Evolutionary conservation across 2,113 vertebrate genomes (phyloP).

Genomic region (Centropus unirufus): DNA sequence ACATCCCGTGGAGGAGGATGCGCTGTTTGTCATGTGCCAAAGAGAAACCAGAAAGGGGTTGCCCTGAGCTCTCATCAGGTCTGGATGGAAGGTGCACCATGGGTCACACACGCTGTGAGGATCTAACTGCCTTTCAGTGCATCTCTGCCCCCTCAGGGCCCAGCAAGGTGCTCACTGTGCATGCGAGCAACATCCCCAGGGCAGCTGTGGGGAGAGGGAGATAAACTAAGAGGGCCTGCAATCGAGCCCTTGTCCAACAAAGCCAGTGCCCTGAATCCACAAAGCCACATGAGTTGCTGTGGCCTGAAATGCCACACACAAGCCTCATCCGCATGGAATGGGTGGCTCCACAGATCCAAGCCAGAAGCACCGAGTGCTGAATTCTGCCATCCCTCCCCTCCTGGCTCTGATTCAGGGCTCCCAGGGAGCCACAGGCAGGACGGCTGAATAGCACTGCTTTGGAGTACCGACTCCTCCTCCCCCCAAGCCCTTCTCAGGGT

Average conservation of each 20-base stretch:
- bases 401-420: neutral
- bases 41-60: neutral
- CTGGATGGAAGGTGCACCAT: neutral
- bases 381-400: neutral
- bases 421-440: neutral
- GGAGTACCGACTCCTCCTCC: neutral
- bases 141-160: neutral
- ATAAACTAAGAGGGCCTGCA: neutral
- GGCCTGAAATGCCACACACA: neutral
- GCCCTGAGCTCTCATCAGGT: neutral
- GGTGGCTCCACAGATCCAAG: fast-evolving
- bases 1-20: neutral
- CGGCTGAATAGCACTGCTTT: neutral
- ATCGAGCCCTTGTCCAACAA: neutral
- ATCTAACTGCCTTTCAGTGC: fast-evolving
- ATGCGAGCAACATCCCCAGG: too few relatives aligned
- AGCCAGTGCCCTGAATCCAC: neutral
- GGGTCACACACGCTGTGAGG: neutral
- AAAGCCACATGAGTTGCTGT: neutral
- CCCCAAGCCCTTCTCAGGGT: neutral
- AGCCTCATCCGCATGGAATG: neutral
- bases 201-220: fast-evolving
- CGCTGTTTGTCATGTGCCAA: neutral
- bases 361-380: neutral
- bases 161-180: neutral